Conservation (phyloP, 2,888 invertebrate species). For the Chrysina gloriosa region DNA sequence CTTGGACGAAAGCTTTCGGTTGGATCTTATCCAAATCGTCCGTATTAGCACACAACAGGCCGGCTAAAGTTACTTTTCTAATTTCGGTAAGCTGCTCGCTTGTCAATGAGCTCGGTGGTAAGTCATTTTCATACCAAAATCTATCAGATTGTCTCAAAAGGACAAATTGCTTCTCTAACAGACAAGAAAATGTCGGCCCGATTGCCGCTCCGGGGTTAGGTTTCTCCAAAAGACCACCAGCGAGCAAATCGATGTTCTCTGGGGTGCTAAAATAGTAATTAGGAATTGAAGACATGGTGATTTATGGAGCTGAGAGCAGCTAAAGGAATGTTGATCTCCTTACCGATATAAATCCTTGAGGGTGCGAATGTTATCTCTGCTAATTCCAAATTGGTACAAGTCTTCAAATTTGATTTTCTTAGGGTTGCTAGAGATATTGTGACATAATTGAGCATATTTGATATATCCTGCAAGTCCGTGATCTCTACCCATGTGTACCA, state of each 20-base stretch:
- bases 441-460: slow-evolving; percentile 75
- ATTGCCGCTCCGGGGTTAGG: slow-evolving; percentile 84
- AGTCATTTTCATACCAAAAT: slow-evolving; percentile 96
- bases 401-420: slow-evolving; percentile 67
- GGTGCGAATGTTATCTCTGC: slow-evolving; percentile 71
- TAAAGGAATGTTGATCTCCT: slow-evolving; percentile 47
- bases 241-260: slow-evolving; percentile 86
- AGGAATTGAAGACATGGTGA: background rate
- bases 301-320: too few species aligned
- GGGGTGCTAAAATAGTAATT: slow-evolving; percentile 66
- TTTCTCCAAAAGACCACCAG: slow-evolving; percentile 85
- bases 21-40: slow-evolving; percentile 79
- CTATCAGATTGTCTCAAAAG: slow-evolving; percentile 87
- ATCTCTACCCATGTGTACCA: slow-evolving; percentile 77
- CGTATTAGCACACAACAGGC: slow-evolving; percentile 82
- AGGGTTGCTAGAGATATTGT: slow-evolving; percentile 59
- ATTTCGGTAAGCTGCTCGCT: slow-evolving; percentile 84
- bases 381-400: slow-evolving; percentile 69
- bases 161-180: slow-evolving; percentile 85
- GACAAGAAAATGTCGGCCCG: slow-evolving; percentile 90
- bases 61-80: slow-evolving; percentile 81
- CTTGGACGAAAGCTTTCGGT: slow-evolving; percentile 85
- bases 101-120: slow-evolving; percentile 86
- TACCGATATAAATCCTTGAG: slow-evolving; percentile 77
- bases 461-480: slow-evolving; percentile 84